phyloP scores from a whole-genome alignment of 2,888 invertebrate genomes.

The Taenaris catops region DNA sequence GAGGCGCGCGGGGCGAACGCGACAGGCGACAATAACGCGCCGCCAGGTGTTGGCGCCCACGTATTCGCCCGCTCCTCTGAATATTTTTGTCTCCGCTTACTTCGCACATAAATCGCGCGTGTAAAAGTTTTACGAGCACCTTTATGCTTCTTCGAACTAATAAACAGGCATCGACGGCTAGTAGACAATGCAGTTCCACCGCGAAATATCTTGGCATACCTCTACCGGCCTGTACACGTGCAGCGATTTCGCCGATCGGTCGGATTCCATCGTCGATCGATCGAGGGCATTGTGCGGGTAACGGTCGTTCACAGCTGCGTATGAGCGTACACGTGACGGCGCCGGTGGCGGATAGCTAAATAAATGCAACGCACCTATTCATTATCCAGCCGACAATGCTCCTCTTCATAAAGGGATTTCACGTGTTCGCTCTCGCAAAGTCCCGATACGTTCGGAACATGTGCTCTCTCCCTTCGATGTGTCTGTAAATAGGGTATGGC shows the following conservation, averaged over 20 bases:
- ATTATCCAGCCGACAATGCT: conserved; percentile 73
- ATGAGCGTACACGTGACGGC: conserved; percentile 67
- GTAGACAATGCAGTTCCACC: conserved; percentile 63
- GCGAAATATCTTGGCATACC: conserved; percentile 59
- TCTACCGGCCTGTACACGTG: conserved; percentile 59
- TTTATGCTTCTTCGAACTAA: conserved; percentile 68
- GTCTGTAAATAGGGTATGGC: conserved; percentile 79
- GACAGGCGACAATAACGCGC: conserved; percentile 67
- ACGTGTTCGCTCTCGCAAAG: conserved; percentile 75
- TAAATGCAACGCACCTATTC: conserved; percentile 77
- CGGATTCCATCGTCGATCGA: conserved; percentile 71
- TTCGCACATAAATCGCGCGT: conserved; percentile 69
- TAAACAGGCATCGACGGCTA: conserved; percentile 52
- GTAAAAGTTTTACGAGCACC: conserved; percentile 78
- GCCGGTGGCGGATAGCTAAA: conserved; percentile 77
- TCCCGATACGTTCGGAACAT: conserved; percentile 78
- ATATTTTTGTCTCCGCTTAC: conserved; percentile 68
- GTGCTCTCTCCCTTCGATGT: conserved; percentile 73
- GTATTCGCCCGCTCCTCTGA: conserved; percentile 58
- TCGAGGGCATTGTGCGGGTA: conserved; percentile 79
- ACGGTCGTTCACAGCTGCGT: conserved; percentile 78
- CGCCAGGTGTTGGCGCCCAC: conserved; percentile 76
- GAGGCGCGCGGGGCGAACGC: conserved; percentile 25
- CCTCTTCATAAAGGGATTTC: conserved; percentile 75
- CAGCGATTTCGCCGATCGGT: conserved; percentile 68